These are phyloP conservation scores for Zaprionus camerounensis DNA, from an alignment of 1,140 invertebrate species.

Conservation along the genomic window DNA sequence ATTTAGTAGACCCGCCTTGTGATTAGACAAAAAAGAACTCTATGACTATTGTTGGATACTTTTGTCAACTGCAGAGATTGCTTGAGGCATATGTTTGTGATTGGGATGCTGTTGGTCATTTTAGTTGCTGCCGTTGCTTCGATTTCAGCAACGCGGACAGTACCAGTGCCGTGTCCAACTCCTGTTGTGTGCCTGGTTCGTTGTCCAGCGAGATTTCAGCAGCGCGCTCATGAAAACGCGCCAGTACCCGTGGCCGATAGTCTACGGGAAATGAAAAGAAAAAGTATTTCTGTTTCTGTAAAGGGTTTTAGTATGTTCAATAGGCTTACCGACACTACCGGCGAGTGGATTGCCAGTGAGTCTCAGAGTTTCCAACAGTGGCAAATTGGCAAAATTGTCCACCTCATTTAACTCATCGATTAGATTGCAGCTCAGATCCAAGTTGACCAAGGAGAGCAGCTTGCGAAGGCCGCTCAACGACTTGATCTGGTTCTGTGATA, in stretches of 20 bases:
- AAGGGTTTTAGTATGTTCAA: neutral
- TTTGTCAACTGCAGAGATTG: slow-evolving; percentile 29
- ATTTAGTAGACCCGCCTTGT: neutral
- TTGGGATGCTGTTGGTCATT: slow-evolving; percentile 45
- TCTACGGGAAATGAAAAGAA: slow-evolving; percentile 87
- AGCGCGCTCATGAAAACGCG: slow-evolving; percentile 91
- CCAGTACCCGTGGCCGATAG: slow-evolving; percentile 95
- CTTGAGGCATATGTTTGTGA: slow-evolving; percentile 23
- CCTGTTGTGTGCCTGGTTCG: slow-evolving; percentile 93
- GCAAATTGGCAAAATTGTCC: slow-evolving; percentile 90
- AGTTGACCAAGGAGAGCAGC: slow-evolving; percentile 92
- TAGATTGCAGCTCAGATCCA: slow-evolving; percentile 94
- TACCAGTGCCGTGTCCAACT: slow-evolving; percentile 95
- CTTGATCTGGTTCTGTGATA: slow-evolving; percentile 93
- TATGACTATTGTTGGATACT: slow-evolving; percentile 14
- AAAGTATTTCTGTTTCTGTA: neutral
- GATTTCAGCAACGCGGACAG: slow-evolving; percentile 91
- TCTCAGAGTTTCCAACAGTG: slow-evolving; percentile 93
- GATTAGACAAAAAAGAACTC: slow-evolving; percentile 20
- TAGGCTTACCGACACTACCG: slow-evolving; percentile 81
- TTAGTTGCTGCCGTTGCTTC: slow-evolving; percentile 58
- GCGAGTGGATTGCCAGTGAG: slow-evolving; percentile 96
- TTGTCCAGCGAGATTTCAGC: slow-evolving; percentile 93
- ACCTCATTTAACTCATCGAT: slow-evolving; percentile 93
- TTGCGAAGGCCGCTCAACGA: slow-evolving; percentile 92